These are phyloP conservation scores for Drosophila tropicalis DNA, from an alignment of 1,140 invertebrate species.

Conservation along the genomic window DNA sequence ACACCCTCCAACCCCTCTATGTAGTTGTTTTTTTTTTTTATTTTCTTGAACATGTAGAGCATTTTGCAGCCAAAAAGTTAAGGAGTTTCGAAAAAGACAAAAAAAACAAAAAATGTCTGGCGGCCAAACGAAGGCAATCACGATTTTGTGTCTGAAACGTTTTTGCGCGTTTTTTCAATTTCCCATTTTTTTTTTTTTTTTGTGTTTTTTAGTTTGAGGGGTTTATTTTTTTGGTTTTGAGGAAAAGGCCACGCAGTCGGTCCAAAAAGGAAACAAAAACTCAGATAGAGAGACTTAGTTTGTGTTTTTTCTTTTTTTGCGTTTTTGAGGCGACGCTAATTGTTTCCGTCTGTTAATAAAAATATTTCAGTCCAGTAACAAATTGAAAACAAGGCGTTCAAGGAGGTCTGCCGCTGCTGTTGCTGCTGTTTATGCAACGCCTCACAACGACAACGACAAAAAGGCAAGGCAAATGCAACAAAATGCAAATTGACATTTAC, in stretches of 20 bases:
- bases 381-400: conserved; percentile 69
- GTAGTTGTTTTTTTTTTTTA: background rate
- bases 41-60: conserved; percentile 40
- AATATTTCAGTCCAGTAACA: conserved; percentile 79
- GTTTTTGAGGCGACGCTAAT: conserved; percentile 70
- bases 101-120: conserved; percentile 54
- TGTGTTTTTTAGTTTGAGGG: conserved; percentile 19
- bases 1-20: background rate
- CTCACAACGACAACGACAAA: conserved; percentile 45
- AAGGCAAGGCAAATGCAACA: conserved; percentile 38
- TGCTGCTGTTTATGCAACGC: conserved; percentile 75
- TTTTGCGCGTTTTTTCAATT: conserved; percentile 76
- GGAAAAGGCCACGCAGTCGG: conserved; percentile 64
- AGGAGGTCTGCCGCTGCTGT: conserved; percentile 31
- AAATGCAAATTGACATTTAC: conserved; percentile 82
- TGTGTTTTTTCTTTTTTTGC: conserved; percentile 37
- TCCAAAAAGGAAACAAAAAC: conserved; percentile 13
- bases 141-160: conserved; percentile 77
- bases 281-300: conserved; percentile 34
- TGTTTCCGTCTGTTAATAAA: conserved; percentile 82
- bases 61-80: conserved; percentile 25
- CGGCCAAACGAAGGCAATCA: conserved; percentile 78
- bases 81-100: conserved; percentile 19
- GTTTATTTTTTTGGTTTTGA: conserved; percentile 29
- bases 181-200: conserved; percentile 55